These are phyloP conservation scores for Perodicticus potto DNA, from an alignment of 2,797 vertebrate species.

Conservation along the genomic window DNA sequence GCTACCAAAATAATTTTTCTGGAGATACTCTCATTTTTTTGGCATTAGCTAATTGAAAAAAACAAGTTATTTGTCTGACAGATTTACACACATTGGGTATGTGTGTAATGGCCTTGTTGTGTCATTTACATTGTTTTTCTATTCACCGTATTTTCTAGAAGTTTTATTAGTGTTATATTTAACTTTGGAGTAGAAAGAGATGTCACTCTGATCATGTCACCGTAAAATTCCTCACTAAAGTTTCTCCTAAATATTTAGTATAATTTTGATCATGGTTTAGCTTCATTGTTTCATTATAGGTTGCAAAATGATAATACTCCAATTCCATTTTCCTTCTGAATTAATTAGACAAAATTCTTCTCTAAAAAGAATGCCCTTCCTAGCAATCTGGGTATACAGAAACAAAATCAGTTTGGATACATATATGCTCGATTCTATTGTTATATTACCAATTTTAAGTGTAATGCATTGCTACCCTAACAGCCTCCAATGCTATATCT, in stretches of 20 bases:
- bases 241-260: neutral
- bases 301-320: neutral
- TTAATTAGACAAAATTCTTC: neutral
- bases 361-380: neutral
- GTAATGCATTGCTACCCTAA: neutral
- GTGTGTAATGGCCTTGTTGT: neutral
- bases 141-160: neutral
- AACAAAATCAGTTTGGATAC: neutral
- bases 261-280: neutral
- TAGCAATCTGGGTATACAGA: neutral
- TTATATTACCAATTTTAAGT: neutral
- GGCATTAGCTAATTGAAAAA: neutral
- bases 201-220: neutral
- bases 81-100: neutral
- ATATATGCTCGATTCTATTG: neutral
- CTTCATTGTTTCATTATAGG: neutral
- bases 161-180: neutral
- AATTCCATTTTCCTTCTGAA: slow-evolving; percentile 22
- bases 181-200: neutral
- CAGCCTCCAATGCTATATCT: neutral
- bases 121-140: neutral
- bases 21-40: neutral
- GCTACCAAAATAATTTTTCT: neutral
- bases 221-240: neutral
- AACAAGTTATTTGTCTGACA: neutral